Evolutionary conservation across 2,888 invertebrate species (phyloP), one percentile per base, ranked within the genome.

Genomic region (Drosophila pegasa): DNA sequence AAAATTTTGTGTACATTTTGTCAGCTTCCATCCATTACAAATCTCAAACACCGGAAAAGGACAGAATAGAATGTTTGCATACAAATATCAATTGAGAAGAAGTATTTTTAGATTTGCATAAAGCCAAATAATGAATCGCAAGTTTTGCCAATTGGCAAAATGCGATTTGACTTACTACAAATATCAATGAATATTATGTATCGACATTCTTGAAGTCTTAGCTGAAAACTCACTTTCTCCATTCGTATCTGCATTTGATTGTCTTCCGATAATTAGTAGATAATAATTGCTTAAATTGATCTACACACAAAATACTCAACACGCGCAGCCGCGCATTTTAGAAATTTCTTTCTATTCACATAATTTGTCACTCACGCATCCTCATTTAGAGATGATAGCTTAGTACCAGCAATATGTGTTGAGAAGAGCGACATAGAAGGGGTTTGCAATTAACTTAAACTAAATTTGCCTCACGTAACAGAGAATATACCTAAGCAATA

Each of bases 311-410:
- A 16, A 43, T 10, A 41, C 20, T n/a, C 40, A 43, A 60, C 84
- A 78, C 77, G 76, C 65, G 61, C 62, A 48, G 33, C 47, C 7
- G 10, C 41, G 27, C 40, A 22, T 47, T 22, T 61, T 41, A 37
- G 37, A 45, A 71, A 69, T 60, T 66, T 52, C 59, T 59, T 38
- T 38, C 27, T 35, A 14, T n/a, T 50, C 27, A 59, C 57, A 40
- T 85, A 88, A 88, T 89, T 75, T 80, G 88, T 70, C 63, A 87
- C 71, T 89, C 88, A 88, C 88, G 89, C 76, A 48, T 69, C 14
- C 9, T 18, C 35, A 38, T 70, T 79, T 74, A n/a, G 10, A 63
- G 59, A 56, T 40, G 22, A 33, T 33, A 18, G 25, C 37, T 14
- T 29, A n/a, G 7, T 18, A 18, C 2, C 10, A 25, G 14, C 3